phyloP scores from a whole-genome alignment of 2,888 invertebrate genomes.

The Odontothrips loti region DNA sequence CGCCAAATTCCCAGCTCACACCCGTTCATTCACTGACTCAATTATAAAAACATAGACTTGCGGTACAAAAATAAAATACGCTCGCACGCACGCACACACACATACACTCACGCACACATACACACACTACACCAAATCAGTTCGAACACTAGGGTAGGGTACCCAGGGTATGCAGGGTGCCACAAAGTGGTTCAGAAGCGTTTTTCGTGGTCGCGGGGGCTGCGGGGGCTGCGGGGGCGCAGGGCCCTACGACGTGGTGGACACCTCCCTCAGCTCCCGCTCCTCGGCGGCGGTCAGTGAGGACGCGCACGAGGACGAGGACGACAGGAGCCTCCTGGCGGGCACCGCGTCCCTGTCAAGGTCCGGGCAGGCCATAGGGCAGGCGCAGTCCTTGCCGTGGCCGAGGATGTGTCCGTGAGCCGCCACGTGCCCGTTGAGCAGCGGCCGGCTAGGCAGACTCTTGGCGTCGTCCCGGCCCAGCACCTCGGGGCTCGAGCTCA shows the following conservation, averaged over 20 bases:
- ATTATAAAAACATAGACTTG: background rate
- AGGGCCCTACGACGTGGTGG: background rate
- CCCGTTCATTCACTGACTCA: no score
- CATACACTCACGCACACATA: background rate
- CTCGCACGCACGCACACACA: background rate
- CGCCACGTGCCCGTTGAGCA: background rate
- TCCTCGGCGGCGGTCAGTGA: slow-evolving; percentile 5
- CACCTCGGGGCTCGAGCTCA: background rate
- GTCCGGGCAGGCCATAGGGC: background rate
- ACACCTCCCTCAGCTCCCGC: slow-evolving; percentile 12
- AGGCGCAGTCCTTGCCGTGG: background rate
- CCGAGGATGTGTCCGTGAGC: background rate
- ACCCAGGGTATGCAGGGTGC: no score
- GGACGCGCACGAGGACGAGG: background rate
- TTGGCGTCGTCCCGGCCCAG: background rate
- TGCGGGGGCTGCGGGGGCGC: no score
- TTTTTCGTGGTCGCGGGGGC: no score
- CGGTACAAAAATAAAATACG: slow-evolving; percentile 1
- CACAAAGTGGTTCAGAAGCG: no score
- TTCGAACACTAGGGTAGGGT: no score
- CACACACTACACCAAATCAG: no score
- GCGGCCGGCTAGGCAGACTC: background rate
- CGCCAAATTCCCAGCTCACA: background rate
- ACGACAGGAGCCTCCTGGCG: background rate
- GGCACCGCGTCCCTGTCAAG: background rate